Conservation (phyloP, 1,140 invertebrate species). For the Thaumetopoea pityocampa region DNA sequence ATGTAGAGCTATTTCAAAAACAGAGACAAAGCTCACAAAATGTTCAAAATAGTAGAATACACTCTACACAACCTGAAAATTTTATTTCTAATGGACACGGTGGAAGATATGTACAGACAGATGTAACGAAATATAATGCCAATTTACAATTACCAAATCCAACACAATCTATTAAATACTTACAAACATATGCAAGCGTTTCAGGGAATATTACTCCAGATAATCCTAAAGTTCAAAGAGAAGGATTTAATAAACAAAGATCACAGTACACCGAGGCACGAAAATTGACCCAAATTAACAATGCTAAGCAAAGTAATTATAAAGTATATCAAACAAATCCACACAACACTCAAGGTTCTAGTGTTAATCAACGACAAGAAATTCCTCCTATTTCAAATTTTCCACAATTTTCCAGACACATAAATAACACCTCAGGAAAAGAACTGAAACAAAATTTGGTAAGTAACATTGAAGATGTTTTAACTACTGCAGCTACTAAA, state of each 20-base stretch:
- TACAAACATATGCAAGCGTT: slow-evolving; percentile 19
- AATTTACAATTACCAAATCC: slow-evolving; percentile 17
- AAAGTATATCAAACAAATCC: slow-evolving; percentile 15
- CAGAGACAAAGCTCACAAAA: slow-evolving; percentile 31
- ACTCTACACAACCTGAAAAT: slow-evolving; percentile 19
- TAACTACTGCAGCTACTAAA: slow-evolving; percentile 51
- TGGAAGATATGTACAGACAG: slow-evolving; percentile 19
- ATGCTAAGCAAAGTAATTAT: slow-evolving; percentile 23
- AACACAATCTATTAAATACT: slow-evolving; percentile 13
- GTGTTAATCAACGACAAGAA: slow-evolving; percentile 24
- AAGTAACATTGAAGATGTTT: slow-evolving; percentile 33
- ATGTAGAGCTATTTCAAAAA: slow-evolving; percentile 36
- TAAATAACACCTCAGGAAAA: slow-evolving; percentile 21
- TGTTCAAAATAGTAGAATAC: slow-evolving; percentile 20
- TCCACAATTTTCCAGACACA: slow-evolving; percentile 19
- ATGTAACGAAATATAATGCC: slow-evolving; percentile 18
- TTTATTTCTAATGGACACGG: slow-evolving; percentile 28
- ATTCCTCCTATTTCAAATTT: slow-evolving; percentile 4
- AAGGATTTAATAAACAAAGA: slow-evolving; percentile 17
- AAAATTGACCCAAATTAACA: slow-evolving; percentile 18
- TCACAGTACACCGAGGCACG: slow-evolving; percentile 23
- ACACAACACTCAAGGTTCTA: slow-evolving; percentile 17
- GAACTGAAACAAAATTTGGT: slow-evolving; percentile 53
- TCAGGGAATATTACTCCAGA: slow-evolving; percentile 7
- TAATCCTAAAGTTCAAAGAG: slow-evolving; percentile 19